Percentiles rank a stretch among this genome's conserved stretches.
phyloP scores from a whole-genome alignment of 2,888 invertebrate genomes.

The Salpingus planirostris region DNA sequence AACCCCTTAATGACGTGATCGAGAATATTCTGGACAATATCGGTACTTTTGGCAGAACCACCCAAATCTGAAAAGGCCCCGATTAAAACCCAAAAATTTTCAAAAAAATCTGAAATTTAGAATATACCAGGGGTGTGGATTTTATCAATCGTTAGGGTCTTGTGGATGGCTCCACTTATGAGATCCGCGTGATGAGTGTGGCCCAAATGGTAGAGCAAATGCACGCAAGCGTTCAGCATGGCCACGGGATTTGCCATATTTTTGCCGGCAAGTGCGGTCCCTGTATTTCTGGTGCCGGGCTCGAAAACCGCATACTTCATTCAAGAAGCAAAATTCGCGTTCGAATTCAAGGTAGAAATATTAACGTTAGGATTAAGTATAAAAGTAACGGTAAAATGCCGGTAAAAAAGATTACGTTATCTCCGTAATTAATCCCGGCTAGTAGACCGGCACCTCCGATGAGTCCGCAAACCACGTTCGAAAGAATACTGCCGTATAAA shows the following conservation, averaged over 20 bases:
- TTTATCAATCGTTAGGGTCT: slow-evolving; percentile 23
- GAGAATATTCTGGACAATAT: slow-evolving; percentile 18
- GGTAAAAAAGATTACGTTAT: too few species aligned
- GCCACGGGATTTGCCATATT: slow-evolving; percentile 94
- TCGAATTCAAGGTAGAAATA: too few species aligned
- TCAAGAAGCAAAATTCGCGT: too few species aligned
- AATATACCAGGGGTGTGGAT: slow-evolving; percentile 25
- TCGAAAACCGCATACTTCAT: slow-evolving; percentile 34
- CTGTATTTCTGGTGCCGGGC: slow-evolving; percentile 22
- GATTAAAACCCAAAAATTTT: too few species aligned
- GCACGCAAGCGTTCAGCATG: slow-evolving; percentile 73
- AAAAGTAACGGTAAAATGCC: too few species aligned
- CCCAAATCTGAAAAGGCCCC: too few species aligned
- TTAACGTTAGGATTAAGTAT: too few species aligned
- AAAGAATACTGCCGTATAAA: slow-evolving; percentile 32
- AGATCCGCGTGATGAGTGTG: slow-evolving; percentile 18
- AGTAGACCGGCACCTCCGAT: slow-evolving; percentile 32
- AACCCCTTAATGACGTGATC: too few species aligned
- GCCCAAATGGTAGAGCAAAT: slow-evolving; percentile 23
- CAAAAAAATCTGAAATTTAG: too few species aligned
- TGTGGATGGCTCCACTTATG: slow-evolving; percentile 21
- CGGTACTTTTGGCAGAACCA: slow-evolving; percentile 19
- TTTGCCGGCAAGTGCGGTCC: slow-evolving; percentile 80
- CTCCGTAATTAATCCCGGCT: slow-evolving; percentile 30
- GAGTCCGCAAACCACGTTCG: slow-evolving; percentile 31